A percentile compares a stretch with the other conserved stretches of the same genome.
Conservation (phyloP, 2,113 vertebrate species). For the Miniopterus natalensis region DNA sequence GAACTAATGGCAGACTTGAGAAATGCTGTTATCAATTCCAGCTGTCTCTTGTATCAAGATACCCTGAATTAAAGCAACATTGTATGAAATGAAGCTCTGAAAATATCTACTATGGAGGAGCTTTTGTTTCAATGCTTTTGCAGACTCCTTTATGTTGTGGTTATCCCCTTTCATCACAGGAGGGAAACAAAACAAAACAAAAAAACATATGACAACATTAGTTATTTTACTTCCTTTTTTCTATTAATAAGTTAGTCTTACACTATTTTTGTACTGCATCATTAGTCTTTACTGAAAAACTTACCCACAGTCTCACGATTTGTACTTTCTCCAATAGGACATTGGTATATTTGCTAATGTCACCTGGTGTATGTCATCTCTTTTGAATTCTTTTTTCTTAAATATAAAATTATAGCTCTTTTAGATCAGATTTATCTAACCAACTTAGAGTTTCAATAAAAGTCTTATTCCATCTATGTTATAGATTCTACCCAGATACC, state of each 20-base stretch:
- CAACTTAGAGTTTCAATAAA: neutral
- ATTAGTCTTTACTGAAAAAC: neutral
- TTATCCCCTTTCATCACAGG: neutral
- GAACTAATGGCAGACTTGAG: conserved; percentile 78
- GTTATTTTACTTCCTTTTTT: conserved; percentile 1
- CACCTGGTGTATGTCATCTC: fast-evolving
- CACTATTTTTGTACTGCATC: neutral
- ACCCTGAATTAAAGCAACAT: conserved; percentile 43
- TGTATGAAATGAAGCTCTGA: conserved; percentile 58
- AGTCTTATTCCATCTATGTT: neutral
- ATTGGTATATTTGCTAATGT: neutral
- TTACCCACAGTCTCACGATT: neutral
- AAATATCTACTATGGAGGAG: conserved; percentile 18
- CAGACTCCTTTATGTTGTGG: neutral
- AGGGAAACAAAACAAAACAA: neutral
- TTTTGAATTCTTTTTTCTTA: neutral
- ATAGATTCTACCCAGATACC: neutral
- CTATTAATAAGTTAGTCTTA: neutral
- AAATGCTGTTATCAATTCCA: conserved; percentile 72
- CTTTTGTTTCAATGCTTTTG: conserved; percentile 47
- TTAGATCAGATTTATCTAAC: neutral
- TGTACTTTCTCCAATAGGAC: neutral
- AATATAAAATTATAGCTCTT: neutral
- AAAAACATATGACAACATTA: neutral
- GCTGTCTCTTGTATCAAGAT: conserved; percentile 73